phyloP scores from a whole-genome alignment of 2,113 vertebrate species.

The Cinclus mexicanus region DNA sequence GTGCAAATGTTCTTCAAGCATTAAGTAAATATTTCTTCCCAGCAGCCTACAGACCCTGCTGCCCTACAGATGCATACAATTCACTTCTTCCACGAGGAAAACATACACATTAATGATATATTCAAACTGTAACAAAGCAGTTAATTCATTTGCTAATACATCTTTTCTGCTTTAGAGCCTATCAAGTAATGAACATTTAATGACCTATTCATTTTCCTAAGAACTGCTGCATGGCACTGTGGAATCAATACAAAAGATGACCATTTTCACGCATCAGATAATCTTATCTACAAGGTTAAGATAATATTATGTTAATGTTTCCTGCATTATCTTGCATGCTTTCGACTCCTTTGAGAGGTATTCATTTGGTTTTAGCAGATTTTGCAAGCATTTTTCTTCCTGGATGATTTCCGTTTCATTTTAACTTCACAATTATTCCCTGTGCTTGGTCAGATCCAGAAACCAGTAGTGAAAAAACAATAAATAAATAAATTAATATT shows the following conservation, averaged over 20 bases:
- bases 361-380: slow-evolving; percentile 52
- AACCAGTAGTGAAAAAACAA: neutral
- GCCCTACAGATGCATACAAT: neutral
- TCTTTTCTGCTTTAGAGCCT: slow-evolving; percentile 60
- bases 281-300: slow-evolving; percentile 72
- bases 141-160: slow-evolving; percentile 68
- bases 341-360: slow-evolving; percentile 31
- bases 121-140: slow-evolving; percentile 54
- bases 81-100: neutral
- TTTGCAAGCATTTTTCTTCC: slow-evolving; percentile 15
- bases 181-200: slow-evolving; percentile 66
- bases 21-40: neutral
- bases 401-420: neutral
- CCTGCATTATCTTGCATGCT: slow-evolving; percentile 49
- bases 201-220: slow-evolving; percentile 62
- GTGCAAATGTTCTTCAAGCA: neutral
- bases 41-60: neutral
- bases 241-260: slow-evolving; percentile 69
- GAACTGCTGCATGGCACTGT: slow-evolving; percentile 4
- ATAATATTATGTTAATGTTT: slow-evolving; percentile 70
- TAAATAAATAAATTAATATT: neutral
- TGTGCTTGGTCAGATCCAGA: neutral
- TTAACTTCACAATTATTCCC: neutral
- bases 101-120: slow-evolving; percentile 52
- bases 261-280: slow-evolving; percentile 69